Base-by-base conservation (phyloP, 2,797 vertebrate genomes). In the Scomberomorus guttatus region DNA sequence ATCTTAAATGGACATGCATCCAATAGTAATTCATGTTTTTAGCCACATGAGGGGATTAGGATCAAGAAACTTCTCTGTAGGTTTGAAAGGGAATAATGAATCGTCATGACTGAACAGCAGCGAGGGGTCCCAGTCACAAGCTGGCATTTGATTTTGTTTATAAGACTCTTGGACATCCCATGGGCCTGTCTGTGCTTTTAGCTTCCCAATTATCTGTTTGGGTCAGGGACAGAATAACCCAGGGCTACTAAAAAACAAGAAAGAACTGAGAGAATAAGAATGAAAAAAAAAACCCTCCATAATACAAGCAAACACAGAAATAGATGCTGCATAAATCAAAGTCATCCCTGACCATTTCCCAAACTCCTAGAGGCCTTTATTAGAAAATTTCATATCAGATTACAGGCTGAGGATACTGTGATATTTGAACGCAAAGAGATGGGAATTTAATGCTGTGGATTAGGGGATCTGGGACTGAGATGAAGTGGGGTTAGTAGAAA, bases 1-100 rank as follows among this genome's bases (percentile, higher is more conserved):
- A 82, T 72, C 72, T 76, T 77, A 86, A 92, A 80, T 77, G 48
- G 61, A 89, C 80, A 86, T 32, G 85, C 90, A 92, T 92, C 82
- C 84, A 61, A 78, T 75, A 87, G 72, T 84, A 66, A 82, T 88
- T 91, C 61, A 84, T 79, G 80, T 81, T 93, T 94, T 90, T 78
- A 81, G 77, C 79, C 87, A 83, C 79, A 80, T 61, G 80, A 69
- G 72, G 73, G 77, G 83, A 91, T 88, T 80, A 84, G 80, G 77
- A 84, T 86, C 39, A 75, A 87, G 66, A 68, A 2, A 70, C 63
- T 27, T 86, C 83, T 86, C 59, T 17, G 58, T 72, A 65, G 60
- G 44, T 85, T 85, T 81, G 54, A 87, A 89, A 76, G n/a, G 20
- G 72, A 83, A 87, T 85, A 84, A 83, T 72, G 52, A 73, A 79